Evolutionary conservation across 2,888 invertebrate species (phyloP).

Genomic region (Cryptophagus acutangulus): DNA sequence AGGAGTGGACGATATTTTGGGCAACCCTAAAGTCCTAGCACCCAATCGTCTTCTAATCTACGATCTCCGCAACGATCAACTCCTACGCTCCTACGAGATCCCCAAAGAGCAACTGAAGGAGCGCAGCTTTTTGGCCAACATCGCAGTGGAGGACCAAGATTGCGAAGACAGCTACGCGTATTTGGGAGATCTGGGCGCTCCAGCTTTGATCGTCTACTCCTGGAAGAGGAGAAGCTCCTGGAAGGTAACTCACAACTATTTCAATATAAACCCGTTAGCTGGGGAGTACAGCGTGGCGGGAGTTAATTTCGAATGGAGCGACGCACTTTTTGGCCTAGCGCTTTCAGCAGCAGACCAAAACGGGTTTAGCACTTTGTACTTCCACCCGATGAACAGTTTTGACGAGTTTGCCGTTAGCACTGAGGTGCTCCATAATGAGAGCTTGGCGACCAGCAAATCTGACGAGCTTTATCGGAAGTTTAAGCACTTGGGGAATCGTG

Average conservation of each 20-base stretch:
- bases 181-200: constrained; percentile 63
- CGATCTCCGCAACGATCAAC: constrained; percentile 64
- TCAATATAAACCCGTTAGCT: constrained; percentile 56
- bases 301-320: constrained; percentile 65
- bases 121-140: constrained; percentile 70
- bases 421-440: constrained; percentile 58
- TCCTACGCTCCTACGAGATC: constrained; percentile 62
- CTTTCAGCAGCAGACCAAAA: constrained; percentile 60
- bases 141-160: constrained; percentile 69
- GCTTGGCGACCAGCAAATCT: constrained; percentile 43
- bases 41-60: constrained; percentile 62
- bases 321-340: constrained; percentile 72
- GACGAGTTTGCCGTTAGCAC: constrained; percentile 74
- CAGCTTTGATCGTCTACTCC: constrained; percentile 71
- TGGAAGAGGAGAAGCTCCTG: constrained; percentile 68
- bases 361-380: constrained; percentile 68
- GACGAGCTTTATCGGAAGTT: constrained; percentile 58
- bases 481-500: constrained; percentile 63
- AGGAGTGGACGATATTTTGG: constrained; percentile 60
- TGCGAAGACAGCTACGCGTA: constrained; percentile 72
- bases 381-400: constrained; percentile 73
- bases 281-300: constrained; percentile 70
- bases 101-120: constrained; percentile 44
- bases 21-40: constrained; percentile 43
- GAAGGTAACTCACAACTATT: constrained; percentile 53